phyloP scores from a whole-genome alignment of 2,113 vertebrate species.

The Osmerus eperlanus region DNA sequence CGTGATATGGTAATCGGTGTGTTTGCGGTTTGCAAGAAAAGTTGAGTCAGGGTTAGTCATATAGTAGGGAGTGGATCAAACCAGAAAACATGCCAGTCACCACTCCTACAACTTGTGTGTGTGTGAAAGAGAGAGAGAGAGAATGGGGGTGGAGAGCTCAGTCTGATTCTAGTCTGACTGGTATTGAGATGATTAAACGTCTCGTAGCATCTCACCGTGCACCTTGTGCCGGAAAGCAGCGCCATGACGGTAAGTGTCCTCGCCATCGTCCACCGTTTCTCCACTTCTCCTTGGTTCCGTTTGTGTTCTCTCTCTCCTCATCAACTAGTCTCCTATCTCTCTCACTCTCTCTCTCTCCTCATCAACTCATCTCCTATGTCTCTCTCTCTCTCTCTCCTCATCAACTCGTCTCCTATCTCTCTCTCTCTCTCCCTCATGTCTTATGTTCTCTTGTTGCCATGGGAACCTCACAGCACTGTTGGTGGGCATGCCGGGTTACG shows the following conservation, averaged over 20 bases:
- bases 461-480: conserved; percentile 7
- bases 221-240: conserved; percentile 51
- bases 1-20: conserved; percentile 2
- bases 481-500: background rate
- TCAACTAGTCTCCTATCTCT: background rate
- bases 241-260: conserved; percentile 53
- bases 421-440: background rate
- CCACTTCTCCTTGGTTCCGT: background rate
- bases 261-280: background rate
- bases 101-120: conserved; percentile 53
- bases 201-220: background rate
- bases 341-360: no score
- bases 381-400: no score
- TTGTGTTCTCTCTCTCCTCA: no score
- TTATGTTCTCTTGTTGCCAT: conserved; percentile 17
- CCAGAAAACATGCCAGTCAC: conserved; percentile 62
- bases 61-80: conserved; percentile 35
- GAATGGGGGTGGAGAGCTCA: conserved; percentile 22
- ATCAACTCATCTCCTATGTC: no score
- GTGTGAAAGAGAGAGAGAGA: background rate
- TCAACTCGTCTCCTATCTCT: no score
- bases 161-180: conserved; percentile 36
- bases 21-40: conserved; percentile 35
- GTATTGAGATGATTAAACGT: conserved; percentile 32
- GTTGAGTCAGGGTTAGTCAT: conserved; percentile 69